Percentiles rank a stretch among this genome's conserved stretches.
phyloP scores from a whole-genome alignment of 2,113 vertebrate genomes.

The Hiodon alosoides region DNA sequence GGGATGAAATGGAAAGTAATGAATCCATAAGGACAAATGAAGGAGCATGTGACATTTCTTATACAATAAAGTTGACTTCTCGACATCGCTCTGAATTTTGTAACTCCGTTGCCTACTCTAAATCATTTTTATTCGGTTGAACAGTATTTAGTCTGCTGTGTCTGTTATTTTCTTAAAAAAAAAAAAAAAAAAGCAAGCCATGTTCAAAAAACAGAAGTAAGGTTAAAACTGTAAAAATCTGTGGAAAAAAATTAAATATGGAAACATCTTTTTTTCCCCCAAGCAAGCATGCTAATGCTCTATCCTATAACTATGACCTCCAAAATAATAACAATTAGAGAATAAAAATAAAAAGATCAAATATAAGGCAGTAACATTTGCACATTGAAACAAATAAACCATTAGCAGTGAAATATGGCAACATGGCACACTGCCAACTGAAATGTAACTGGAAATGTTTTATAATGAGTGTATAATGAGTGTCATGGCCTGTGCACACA shows the following conservation, averaged over 20 bases:
- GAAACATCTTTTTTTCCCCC: conserved; percentile 58
- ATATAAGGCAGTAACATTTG: conserved; percentile 70
- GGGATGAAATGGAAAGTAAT: not conserved
- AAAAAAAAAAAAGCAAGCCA: conserved; percentile 19
- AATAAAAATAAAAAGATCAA: conserved; percentile 39
- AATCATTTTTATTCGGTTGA: not conserved
- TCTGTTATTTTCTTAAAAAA: conserved; percentile 24
- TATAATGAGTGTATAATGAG: not conserved
- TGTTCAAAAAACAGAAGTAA: conserved; percentile 30
- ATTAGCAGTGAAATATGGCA: conserved; percentile 58
- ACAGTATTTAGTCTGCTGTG: conserved; percentile 9
- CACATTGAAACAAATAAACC: conserved; percentile 62
- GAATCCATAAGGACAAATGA: not conserved
- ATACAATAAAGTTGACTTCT: not conserved
- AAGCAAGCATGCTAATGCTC: conserved; percentile 71
- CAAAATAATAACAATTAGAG: conserved; percentile 51
- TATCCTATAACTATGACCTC: conserved; percentile 42
- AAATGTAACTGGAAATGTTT: conserved; percentile 28
- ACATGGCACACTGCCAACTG: conserved; percentile 47
- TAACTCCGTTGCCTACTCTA: too few species aligned
- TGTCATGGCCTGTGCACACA: conserved; percentile 33
- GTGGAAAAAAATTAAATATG: conserved; percentile 47
- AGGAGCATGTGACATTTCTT: not conserved
- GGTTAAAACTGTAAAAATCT: conserved; percentile 35
- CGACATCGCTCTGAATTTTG: too few species aligned